Evolutionary conservation across 2,888 invertebrate species (phyloP), one percentile per base, ranked within the genome.

Genomic region (Argyra leucocephala): DNA sequence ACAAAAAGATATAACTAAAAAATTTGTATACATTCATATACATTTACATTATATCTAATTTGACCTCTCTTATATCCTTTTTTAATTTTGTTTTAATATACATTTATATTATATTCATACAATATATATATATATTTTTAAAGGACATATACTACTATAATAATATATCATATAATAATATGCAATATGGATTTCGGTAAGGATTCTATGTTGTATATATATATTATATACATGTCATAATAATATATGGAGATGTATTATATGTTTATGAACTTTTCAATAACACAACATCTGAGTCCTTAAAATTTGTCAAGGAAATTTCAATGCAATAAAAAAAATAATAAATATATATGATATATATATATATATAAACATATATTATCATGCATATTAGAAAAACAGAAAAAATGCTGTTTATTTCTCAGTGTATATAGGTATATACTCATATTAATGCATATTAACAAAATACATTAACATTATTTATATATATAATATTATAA

Each of bases 221-320:
- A 48, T 31, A 31, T 31, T n/a, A n/a, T n/a, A n/a, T n/a, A 12
- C 31, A 31, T 31, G 31, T 31, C 10, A 31, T n/a, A n/a, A n/a
- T n/a, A n/a, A n/a, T 48, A 15, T 48, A 48, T 18, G 18, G n/a
- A 9, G n/a, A 48, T 48, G 31, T 31, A 31, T 10, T n/a, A n/a
- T n/a, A n/a, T n/a, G 31, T 31, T 10, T 31, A 10, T 31, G 31
- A 31, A 31, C 31, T 10, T 31, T 48, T 48, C 48, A 48, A 48
- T 48, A 48, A 48, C 31, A n/a, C n/a, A 48, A 48, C 48, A 48
- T 48, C 48, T 48, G 48, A 48, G 48, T 48, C 48, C 48, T 48
- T 48, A 48, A 48, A 48, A 48, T 15, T 48, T 48, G 48, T 48
- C 48, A 48, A 48, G 48, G 48, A 48, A 48, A 18, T 48, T 48